Conservation (phyloP, 2,888 invertebrate genomes). For the Leptopilina drosophilae region DNA sequence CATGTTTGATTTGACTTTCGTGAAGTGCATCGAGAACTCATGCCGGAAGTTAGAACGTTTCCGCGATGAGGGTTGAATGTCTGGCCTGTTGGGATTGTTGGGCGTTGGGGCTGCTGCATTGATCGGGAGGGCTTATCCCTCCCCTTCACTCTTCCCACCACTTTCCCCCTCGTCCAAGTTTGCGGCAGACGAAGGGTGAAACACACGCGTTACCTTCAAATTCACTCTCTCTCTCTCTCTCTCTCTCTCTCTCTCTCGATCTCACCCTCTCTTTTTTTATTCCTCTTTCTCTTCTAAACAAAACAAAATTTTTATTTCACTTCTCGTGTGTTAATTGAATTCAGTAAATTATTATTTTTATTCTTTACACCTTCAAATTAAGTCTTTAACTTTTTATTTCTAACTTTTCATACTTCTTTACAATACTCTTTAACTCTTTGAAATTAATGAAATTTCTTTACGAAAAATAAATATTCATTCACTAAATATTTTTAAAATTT, state of each 20-base stretch:
- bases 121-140: constrained; percentile 66
- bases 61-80: constrained; percentile 50
- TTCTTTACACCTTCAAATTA: no score
- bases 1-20: constrained; percentile 24
- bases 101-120: constrained; percentile 71
- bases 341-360: no score
- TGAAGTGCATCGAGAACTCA: constrained; percentile 30
- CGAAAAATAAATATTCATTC: no score
- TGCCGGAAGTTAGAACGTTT: constrained; percentile 51
- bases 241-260: background rate
- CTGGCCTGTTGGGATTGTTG: constrained; percentile 63
- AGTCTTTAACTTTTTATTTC: no score
- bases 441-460: no score
- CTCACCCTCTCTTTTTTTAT: background rate
- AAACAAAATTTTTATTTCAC: background rate
- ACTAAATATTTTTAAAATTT: no score
- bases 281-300: constrained; percentile 29
- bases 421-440: no score
- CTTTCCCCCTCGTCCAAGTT: constrained; percentile 42
- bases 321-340: no score
- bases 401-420: no score
- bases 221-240: constrained; percentile 7
- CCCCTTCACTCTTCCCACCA: constrained; percentile 46
- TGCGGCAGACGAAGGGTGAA: constrained; percentile 45
- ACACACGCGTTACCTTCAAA: constrained; percentile 33